Base-by-base conservation (phyloP, 1,140 invertebrate species). In the Metaphire vulgaris region DNA sequence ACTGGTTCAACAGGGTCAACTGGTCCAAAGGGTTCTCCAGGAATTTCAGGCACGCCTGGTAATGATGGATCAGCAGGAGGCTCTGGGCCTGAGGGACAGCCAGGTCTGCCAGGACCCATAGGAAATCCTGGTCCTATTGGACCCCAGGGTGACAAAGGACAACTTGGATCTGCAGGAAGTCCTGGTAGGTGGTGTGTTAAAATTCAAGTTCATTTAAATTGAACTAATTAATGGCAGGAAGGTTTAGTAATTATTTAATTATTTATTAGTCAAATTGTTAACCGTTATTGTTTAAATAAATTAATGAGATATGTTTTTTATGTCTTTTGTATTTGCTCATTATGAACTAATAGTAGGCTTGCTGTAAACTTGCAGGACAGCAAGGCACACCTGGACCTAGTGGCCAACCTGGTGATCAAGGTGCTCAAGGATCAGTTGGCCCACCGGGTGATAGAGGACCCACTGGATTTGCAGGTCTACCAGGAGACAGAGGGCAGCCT, bases 11-110 rank as follows among this genome's bases (percentile, higher is more conserved):
- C 26, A 0, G 76, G 76, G n/a, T 12, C 21, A 34, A 76, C 76
- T 65, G 76, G 76, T 65, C 34, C 68, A 30, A 77, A 70, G 26
- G 76, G 76, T 65, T 14, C 28, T n/a, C 2, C 69, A 29, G 76
- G 76, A 30, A 33, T 31, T 2, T 28, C 33, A 29, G 76, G 76
- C 15, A n/a, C 70, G 1, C 56, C 71, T 28, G 75, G 75, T 56
- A 26, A 21, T 28, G 33, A n/a, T 16, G 72, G 56, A 0, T 41
- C 26, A 2, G 33, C 56, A 6, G 72, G 56, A n/a, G 33, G 29
- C 2, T 41, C 32, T 56, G 72, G 72, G n/a, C 28, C 21, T 28
- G 64, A 41, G 30, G 72, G 72, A 67, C 33, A 41, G 28, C 33
- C 32, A 28, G 72, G 72, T 56, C 0, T 41, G 28, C 41, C 32